Evolutionary conservation across 2,888 invertebrate species (phyloP).

Genomic region (Sinelater perroti): DNA sequence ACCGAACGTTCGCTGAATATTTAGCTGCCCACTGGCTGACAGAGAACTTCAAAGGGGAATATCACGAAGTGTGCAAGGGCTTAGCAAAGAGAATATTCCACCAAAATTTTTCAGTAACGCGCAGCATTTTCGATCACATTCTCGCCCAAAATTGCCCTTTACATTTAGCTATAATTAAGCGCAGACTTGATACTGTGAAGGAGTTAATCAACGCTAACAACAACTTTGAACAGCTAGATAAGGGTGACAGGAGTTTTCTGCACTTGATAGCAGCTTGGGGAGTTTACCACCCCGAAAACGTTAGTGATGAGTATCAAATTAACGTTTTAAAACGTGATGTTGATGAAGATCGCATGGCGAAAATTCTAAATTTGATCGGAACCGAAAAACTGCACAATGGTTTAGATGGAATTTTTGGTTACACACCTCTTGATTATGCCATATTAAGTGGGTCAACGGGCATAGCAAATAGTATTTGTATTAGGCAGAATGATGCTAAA

Average conservation of each 20-base stretch:
- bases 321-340: background rate
- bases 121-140: constrained; percentile 24
- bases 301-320: background rate
- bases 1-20: constrained; percentile 23
- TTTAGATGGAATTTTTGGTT: background rate
- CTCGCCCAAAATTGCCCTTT: constrained; percentile 16
- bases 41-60: constrained; percentile 4
- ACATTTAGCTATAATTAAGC: constrained; percentile 22
- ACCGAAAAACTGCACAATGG: background rate
- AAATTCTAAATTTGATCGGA: background rate
- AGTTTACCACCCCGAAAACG: background rate
- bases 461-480: constrained; percentile 1
- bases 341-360: background rate
- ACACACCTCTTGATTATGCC: constrained; percentile 10
- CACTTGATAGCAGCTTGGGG: constrained; percentile 15
- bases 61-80: background rate
- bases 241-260: background rate
- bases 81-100: constrained; percentile 13
- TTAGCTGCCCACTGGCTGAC: constrained; percentile 19
- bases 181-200: background rate
- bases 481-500: too few relatives aligned
- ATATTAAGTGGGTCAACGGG: background rate
- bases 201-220: background rate
- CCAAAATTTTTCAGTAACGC: constrained; percentile 2
- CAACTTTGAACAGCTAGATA: background rate